phyloP scores from a whole-genome alignment of 2,888 invertebrate species.

The Lithophane ornitopus region DNA sequence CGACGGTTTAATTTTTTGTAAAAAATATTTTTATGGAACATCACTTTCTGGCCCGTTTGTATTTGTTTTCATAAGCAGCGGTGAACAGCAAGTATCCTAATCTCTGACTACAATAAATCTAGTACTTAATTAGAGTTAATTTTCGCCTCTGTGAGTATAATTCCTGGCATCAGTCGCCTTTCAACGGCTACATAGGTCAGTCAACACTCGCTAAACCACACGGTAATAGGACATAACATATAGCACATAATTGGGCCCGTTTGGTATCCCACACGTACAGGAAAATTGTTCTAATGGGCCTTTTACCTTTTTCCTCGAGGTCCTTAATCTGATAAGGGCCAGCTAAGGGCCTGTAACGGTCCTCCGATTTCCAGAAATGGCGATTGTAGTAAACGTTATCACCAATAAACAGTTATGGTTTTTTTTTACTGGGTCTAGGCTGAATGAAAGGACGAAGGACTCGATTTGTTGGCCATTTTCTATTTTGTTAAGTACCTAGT shows the following conservation, averaged over 20 bases:
- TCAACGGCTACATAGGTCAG: slow-evolving; percentile 30
- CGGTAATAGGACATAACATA: slow-evolving; percentile 25
- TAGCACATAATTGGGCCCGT: slow-evolving; percentile 55
- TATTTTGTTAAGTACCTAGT: neutral
- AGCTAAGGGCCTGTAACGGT: slow-evolving; percentile 52
- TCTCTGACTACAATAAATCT: neutral
- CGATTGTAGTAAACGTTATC: slow-evolving; percentile 52
- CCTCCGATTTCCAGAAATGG: slow-evolving; percentile 48
- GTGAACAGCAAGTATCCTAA: slow-evolving; percentile 16
- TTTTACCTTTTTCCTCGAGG: slow-evolving; percentile 56
- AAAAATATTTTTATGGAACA: neutral
- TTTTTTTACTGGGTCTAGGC: slow-evolving; percentile 16
- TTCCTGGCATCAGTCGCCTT: slow-evolving; percentile 22
- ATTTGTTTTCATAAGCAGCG: neutral
- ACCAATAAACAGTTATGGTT: slow-evolving; percentile 37
- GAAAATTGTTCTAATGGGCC: slow-evolving; percentile 63
- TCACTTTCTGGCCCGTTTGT: neutral
- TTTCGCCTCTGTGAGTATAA: slow-evolving; percentile 23
- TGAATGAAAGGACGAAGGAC: neutral
- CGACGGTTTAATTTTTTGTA: too few relatives aligned
- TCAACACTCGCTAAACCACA: slow-evolving; percentile 38
- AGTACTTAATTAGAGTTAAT: slow-evolving; percentile 30
- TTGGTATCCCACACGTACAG: slow-evolving; percentile 52
- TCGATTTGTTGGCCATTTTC: neutral
- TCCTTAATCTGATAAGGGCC: slow-evolving; percentile 63